A percentile compares a stretch with the other conserved stretches of the same genome.
These are phyloP conservation scores for Manis javanica DNA, from an alignment of 2,797 vertebrate genomes.

Conservation along the genomic window DNA sequence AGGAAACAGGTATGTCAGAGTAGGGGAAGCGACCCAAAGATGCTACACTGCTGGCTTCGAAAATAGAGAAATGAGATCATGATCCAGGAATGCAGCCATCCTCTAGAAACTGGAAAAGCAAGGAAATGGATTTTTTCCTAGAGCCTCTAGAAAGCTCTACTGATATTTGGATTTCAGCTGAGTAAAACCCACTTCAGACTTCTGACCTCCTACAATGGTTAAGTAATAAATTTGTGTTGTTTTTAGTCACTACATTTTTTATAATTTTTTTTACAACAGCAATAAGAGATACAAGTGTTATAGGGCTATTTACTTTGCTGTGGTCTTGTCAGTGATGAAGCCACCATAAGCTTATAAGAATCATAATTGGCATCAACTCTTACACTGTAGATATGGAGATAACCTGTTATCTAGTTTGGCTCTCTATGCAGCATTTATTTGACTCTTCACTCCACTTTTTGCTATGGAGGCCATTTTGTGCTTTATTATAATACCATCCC, in stretches of 20 bases:
- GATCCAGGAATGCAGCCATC: background rate
- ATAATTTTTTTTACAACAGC: background rate
- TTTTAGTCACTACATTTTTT: background rate
- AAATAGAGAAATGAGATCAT: background rate
- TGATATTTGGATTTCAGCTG: background rate
- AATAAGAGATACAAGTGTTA: background rate
- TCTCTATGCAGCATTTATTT: background rate
- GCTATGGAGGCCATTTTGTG: background rate
- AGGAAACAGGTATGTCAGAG: background rate
- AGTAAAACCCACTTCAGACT: background rate
- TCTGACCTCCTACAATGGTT: background rate
- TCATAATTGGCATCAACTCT: background rate
- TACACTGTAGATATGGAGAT: background rate
- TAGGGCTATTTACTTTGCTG: background rate
- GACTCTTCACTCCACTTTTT: background rate
- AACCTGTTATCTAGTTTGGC: background rate
- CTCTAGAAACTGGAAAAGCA: background rate
- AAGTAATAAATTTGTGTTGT: background rate
- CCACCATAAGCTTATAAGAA: background rate
- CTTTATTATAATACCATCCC: constrained; percentile 29
- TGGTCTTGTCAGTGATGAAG: background rate
- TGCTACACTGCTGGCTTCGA: background rate
- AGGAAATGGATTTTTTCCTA: background rate
- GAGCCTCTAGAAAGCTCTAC: background rate
- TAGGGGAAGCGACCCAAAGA: background rate